These are phyloP conservation scores for Malachius bipustulatus DNA, from an alignment of 2,888 invertebrate species.

Conservation along the genomic window DNA sequence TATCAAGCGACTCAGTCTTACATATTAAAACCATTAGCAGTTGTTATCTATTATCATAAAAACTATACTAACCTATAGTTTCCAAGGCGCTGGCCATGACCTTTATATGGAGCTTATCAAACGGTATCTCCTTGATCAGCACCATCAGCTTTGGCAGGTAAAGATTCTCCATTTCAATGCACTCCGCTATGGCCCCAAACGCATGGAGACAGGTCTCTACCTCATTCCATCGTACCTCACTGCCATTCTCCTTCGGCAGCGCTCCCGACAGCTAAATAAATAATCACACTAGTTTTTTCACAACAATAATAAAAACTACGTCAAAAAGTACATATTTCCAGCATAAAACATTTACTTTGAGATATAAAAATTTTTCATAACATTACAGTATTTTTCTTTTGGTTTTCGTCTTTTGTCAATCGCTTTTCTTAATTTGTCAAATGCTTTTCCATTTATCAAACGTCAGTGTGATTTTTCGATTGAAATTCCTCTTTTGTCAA, in stretches of 20 bases:
- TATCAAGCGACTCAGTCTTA: too few relatives aligned
- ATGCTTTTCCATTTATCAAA: too few relatives aligned
- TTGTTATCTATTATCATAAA: background rate
- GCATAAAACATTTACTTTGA: too few relatives aligned
- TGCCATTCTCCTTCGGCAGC: conserved; percentile 36
- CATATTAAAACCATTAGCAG: conserved; percentile 3
- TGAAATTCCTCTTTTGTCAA: too few relatives aligned
- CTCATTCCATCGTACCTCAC: conserved; percentile 42
- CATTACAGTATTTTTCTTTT: too few relatives aligned
- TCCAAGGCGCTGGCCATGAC: conserved; percentile 63
- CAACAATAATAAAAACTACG: too few relatives aligned
- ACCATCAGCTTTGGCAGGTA: conserved; percentile 48
- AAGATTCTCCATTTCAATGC: conserved; percentile 43
- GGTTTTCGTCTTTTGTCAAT: too few relatives aligned
- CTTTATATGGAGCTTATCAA: conserved; percentile 45
- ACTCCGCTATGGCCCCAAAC: conserved; percentile 51
- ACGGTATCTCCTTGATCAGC: conserved; percentile 51
- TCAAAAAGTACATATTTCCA: too few relatives aligned
- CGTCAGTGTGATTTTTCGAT: too few relatives aligned
- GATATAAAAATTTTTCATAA: too few relatives aligned
- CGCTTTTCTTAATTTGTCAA: too few relatives aligned
- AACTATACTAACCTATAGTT: conserved; percentile 50
- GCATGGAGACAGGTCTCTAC: conserved; percentile 56
- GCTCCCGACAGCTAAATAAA: conserved; percentile 49
- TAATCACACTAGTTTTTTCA: too few relatives aligned